Base-by-base conservation (phyloP, 2,797 vertebrate species). In the Halcyon badia region DNA sequence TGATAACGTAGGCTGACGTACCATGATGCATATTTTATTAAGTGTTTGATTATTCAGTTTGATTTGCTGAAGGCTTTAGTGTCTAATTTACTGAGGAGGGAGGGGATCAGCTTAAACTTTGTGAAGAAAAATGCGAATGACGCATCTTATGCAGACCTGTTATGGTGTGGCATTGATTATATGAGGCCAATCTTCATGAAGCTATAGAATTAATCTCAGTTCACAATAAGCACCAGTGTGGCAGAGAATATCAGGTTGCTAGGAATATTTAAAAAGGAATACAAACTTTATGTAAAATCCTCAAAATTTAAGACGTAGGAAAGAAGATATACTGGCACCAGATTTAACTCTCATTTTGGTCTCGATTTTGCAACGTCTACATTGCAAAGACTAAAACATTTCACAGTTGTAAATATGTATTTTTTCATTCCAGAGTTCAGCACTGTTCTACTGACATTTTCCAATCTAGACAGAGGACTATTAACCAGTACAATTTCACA, bases 41-140 rank as follows among this genome's bases (percentile, higher is more conserved):
- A 96, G 89, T 85, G 69, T 87, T 88, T 94, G 90, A 96, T 97
- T 96, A 97, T 98, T 97, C 95, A 90, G 61, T 97, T 97, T 98
- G 94, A 97, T 97, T 90, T 97, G 64, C 58, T 94, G 85, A 83
- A 96, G 94, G 73, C 65, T 97, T 97, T 97, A 96, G 89, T 83
- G 81, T 94, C 83, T 81, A 77, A 95, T 92, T 87, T 87, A 54
- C 25, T 11, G 52, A 42, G 41, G 11, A 92, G 26, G 62, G 57
- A 93, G 35, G 19, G 10, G 65, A 95, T 96, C 70, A 94, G 48
- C 66, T 95, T 70, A 76, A 91, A 60, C 17, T 83, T 93, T 24
- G 21, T n/a, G 41, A 21, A 83, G 88, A 80, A 90, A 94, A 93
- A 61, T 26, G n/a, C 54, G 56, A 80, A 70, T 77, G 61, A 46